phyloP scores from a whole-genome alignment of 2,797 vertebrate genomes.

The Eremophila alpestris region DNA sequence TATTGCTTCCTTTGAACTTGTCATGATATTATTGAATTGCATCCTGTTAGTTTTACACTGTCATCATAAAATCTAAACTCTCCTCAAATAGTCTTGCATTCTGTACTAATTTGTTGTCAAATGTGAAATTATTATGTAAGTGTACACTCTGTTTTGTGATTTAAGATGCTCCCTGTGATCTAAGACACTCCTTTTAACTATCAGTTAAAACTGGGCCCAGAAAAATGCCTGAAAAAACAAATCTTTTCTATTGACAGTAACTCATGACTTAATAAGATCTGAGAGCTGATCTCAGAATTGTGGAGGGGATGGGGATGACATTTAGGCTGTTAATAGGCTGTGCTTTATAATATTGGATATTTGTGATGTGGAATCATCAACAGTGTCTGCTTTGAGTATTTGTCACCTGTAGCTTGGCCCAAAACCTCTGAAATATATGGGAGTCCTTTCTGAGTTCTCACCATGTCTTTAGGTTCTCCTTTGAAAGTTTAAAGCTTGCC shows the following conservation, averaged over 20 bases:
- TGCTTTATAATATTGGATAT: neutral
- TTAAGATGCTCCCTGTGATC: neutral
- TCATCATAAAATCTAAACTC: neutral
- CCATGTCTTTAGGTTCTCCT: neutral
- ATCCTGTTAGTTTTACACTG: neutral
- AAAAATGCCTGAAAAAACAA: neutral
- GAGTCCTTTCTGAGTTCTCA: neutral
- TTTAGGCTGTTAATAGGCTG: neutral
- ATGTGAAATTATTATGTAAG: neutral
- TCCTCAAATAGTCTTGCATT: neutral
- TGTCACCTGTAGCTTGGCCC: neutral
- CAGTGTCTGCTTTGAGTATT: neutral
- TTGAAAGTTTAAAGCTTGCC: neutral
- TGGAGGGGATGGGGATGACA: neutral
- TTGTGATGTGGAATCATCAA: neutral
- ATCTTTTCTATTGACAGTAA: neutral
- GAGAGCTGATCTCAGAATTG: neutral
- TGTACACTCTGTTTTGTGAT: neutral
- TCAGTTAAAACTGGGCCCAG: neutral
- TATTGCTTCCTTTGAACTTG: slow-evolving; percentile 32
- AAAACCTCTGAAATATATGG: neutral
- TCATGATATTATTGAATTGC: neutral
- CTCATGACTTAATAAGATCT: neutral
- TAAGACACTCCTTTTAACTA: neutral
- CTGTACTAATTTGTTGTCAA: neutral